These are phyloP conservation scores for Rhopalosiphum padi DNA, from an alignment of 1,140 invertebrate genomes.

Conservation along the genomic window DNA sequence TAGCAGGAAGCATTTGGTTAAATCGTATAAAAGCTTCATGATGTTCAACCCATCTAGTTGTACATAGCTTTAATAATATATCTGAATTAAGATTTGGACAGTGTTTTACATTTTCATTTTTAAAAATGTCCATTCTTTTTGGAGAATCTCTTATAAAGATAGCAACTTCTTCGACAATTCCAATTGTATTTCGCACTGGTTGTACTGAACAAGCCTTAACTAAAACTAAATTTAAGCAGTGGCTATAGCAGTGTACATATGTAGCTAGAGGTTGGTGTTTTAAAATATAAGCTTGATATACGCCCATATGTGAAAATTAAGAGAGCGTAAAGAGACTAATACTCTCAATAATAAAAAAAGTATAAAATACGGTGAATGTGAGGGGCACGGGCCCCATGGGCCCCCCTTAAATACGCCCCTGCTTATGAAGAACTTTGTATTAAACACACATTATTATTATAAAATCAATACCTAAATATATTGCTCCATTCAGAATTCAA, in stretches of 20 bases:
- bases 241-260: slow-evolving; percentile 62
- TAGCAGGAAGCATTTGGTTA: neutral
- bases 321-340: too few species aligned
- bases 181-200: slow-evolving; percentile 55
- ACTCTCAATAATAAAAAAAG: too few species aligned
- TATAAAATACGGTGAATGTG: too few species aligned
- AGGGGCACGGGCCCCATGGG: too few species aligned
- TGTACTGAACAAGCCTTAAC: slow-evolving; percentile 44
- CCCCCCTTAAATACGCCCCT: too few species aligned
- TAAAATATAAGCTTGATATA: slow-evolving; percentile 61
- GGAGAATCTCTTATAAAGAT: slow-evolving; percentile 10
- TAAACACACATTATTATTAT: too few species aligned
- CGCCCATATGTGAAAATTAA: too few species aligned
- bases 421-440: too few species aligned
- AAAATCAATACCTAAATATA: too few species aligned
- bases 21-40: neutral
- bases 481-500: too few species aligned
- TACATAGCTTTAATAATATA: neutral
- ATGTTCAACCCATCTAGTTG: neutral
- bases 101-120: neutral
- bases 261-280: slow-evolving; percentile 60
- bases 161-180: neutral
- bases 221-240: slow-evolving; percentile 62
- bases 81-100: neutral
- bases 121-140: neutral